Evolutionary conservation across 2,797 vertebrate species (phyloP).

Genomic region (Sarcoramphus papa): DNA sequence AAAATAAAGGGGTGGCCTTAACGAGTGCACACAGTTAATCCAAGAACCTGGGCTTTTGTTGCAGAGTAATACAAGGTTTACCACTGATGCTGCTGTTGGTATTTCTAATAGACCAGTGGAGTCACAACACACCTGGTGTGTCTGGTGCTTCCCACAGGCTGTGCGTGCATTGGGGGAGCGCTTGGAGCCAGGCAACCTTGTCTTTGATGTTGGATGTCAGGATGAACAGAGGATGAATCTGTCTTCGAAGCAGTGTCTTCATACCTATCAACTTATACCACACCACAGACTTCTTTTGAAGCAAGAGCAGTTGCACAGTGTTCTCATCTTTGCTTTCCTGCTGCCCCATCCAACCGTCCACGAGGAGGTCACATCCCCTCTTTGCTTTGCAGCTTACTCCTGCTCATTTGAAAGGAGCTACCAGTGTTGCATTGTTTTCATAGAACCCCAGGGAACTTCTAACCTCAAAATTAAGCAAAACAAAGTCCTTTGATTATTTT

Average conservation of each 20-base stretch:
- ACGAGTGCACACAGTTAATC: not conserved
- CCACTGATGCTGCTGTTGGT: not conserved
- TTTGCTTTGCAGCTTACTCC: not conserved
- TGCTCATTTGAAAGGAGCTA: constrained; percentile 22
- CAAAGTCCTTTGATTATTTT: constrained; percentile 42
- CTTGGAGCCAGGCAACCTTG: not conserved
- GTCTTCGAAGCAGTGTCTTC: not conserved
- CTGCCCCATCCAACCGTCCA: not conserved
- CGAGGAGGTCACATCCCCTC: not conserved
- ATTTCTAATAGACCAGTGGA: not conserved
- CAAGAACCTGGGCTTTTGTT: not conserved
- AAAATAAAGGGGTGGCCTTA: not conserved
- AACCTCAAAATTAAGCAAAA: constrained; percentile 52
- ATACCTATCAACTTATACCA: not conserved
- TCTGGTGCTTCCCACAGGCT: not conserved
- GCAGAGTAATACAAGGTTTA: not conserved
- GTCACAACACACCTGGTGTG: not conserved
- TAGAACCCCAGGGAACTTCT: constrained; percentile 16
- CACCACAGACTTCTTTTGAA: not conserved
- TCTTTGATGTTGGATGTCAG: not conserved
- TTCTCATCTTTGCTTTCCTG: not conserved
- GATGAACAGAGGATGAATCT: not conserved
- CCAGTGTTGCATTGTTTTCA: not conserved
- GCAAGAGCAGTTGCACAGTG: not conserved
- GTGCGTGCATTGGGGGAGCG: accelerated